Conservation (phyloP, 1,140 invertebrate species). For the Polypedilum pembai region DNA sequence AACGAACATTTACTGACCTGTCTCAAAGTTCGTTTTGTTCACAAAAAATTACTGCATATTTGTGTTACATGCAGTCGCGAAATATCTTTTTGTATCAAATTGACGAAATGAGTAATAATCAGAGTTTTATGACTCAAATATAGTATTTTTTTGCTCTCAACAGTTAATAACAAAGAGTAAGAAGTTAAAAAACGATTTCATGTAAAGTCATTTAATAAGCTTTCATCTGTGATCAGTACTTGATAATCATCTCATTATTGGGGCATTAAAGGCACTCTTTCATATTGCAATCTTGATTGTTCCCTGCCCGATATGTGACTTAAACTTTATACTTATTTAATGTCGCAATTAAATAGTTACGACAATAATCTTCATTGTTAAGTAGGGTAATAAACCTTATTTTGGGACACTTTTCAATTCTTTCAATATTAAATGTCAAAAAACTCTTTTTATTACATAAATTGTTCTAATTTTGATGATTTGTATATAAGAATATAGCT, state of each 20-base stretch:
- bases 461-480: no score
- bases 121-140: not conserved
- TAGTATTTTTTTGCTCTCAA: not conserved
- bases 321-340: not conserved
- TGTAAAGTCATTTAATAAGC: slow-evolving; percentile 7
- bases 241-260: slow-evolving; percentile 7
- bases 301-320: not conserved
- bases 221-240: slow-evolving; percentile 10
- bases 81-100: not conserved
- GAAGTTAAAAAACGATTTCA: not conserved
- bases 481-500: no score
- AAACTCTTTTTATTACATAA: no score
- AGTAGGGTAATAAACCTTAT: no score
- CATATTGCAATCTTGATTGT: slow-evolving; percentile 1
- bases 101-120: slow-evolving; percentile 1
- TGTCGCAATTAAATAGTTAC: not conserved
- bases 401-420: not conserved
- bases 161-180: not conserved
- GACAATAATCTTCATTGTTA: not conserved
- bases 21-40: not conserved
- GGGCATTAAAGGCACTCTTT: not conserved
- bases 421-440: no score
- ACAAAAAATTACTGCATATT: not conserved
- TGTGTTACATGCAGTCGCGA: not conserved
- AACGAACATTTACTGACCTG: not conserved